Evolutionary conservation across 2,797 vertebrate species (phyloP).

Genomic region (Lagocephalus sceleratus): DNA sequence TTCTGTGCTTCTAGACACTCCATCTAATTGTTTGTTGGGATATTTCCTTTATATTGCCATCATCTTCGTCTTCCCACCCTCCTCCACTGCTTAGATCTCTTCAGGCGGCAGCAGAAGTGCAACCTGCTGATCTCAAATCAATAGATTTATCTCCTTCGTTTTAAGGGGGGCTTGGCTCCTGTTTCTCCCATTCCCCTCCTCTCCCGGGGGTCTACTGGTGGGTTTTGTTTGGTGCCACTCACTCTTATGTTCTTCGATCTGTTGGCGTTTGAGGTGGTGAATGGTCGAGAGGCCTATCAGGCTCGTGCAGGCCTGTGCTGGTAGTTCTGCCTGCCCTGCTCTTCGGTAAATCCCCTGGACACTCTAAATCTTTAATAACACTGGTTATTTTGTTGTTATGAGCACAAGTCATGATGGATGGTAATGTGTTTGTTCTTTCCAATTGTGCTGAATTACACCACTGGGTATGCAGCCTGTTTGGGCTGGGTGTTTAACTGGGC

Average conservation of each 20-base stretch:
- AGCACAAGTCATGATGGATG: constrained; percentile 66
- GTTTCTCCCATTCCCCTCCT: constrained; percentile 39
- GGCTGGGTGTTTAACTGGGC: constrained; percentile 59
- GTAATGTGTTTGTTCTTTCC: constrained; percentile 53
- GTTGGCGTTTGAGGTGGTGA: constrained; percentile 53
- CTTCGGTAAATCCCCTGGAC: constrained; percentile 42
- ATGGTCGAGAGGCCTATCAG: constrained; percentile 50
- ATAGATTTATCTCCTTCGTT: constrained; percentile 73
- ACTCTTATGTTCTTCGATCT: constrained; percentile 74
- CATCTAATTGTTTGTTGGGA: not conserved
- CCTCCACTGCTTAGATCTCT: constrained; percentile 39
- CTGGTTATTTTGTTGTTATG: constrained; percentile 69
- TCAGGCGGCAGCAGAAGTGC: constrained; percentile 58
- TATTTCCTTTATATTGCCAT: not conserved
- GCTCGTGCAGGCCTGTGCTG: constrained; percentile 47
- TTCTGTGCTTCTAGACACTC: not conserved
- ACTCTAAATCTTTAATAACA: constrained; percentile 71
- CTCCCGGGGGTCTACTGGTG: constrained; percentile 53
- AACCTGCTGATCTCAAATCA: constrained; percentile 71
- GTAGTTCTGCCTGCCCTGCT: constrained; percentile 31
- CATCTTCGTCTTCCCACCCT: constrained; percentile 30
- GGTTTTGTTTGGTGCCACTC: constrained; percentile 64
- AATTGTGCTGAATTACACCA: constrained; percentile 53
- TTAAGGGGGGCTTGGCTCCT: constrained; percentile 33
- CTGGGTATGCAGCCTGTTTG: constrained; percentile 51